phyloP scores from a whole-genome alignment of 2,113 vertebrate genomes.

The Pachycephala philippinensis region DNA sequence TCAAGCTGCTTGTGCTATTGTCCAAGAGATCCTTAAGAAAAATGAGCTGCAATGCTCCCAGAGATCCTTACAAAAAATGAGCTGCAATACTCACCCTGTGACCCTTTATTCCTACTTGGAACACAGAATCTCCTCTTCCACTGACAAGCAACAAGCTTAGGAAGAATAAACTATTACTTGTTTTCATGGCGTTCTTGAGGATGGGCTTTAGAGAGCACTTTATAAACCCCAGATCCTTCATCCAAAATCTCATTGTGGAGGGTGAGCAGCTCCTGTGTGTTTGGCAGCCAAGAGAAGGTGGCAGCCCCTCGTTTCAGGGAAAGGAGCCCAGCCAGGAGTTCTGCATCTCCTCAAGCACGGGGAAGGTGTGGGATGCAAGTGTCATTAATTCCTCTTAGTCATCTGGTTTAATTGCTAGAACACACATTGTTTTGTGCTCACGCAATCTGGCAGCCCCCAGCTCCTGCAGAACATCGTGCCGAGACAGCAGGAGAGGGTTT shows the following conservation, averaged over 20 bases:
- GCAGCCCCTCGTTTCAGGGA: not conserved
- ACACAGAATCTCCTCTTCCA: not conserved
- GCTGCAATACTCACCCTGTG: not conserved
- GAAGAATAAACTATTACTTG: not conserved
- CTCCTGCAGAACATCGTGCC: not conserved
- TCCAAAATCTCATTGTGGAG: fast-evolving
- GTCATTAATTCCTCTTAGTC: not conserved
- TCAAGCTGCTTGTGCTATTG: not conserved
- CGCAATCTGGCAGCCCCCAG: not conserved
- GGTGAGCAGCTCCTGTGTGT: fast-evolving
- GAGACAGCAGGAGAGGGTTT: fast-evolving
- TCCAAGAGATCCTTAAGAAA: not conserved
- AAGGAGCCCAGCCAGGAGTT: not conserved
- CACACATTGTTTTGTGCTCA: not conserved
- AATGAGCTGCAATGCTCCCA: not conserved
- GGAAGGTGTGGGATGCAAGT: not conserved
- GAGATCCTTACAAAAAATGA: not conserved
- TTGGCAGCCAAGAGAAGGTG: not conserved
- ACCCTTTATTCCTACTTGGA: not conserved
- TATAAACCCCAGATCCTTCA: not conserved
- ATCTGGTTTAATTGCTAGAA: not conserved
- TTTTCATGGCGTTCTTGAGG: not conserved
- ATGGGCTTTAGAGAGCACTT: not conserved
- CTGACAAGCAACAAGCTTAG: not conserved
- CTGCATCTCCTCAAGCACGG: not conserved